These are phyloP conservation scores for Xestia sexstrigata DNA, from an alignment of 2,888 invertebrate species.

Conservation along the genomic window DNA sequence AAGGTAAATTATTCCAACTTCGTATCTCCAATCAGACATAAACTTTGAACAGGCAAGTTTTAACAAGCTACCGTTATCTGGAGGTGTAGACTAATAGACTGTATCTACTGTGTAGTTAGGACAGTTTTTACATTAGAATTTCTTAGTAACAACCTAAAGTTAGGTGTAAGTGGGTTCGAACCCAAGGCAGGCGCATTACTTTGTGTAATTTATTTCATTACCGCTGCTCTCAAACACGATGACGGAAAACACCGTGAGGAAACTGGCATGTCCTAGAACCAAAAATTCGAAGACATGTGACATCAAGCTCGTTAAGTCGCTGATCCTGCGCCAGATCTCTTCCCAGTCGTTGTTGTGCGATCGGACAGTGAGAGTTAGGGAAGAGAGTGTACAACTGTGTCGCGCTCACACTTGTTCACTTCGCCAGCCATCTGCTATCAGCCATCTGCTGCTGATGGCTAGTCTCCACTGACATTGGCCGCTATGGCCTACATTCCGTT, in stretches of 20 bases:
- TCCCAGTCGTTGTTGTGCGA: too few species aligned
- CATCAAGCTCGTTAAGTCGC: too few species aligned
- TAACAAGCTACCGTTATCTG: conserved; percentile 55
- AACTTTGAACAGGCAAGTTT: conserved; percentile 58
- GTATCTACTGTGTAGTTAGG: background rate
- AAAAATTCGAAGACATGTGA: too few species aligned
- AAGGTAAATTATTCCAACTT: conserved; percentile 58
- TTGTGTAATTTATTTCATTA: too few species aligned
- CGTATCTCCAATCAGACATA: conserved; percentile 55
- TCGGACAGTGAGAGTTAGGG: background rate
- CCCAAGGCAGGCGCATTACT: too few species aligned
- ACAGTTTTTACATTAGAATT: background rate
- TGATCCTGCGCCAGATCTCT: too few species aligned
- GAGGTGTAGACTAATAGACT: conserved; percentile 1
- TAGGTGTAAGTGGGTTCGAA: too few species aligned
- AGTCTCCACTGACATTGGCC: background rate
- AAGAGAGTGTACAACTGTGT: background rate
- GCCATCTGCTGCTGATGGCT: background rate
- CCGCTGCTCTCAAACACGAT: too few species aligned
- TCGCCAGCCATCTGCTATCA: too few species aligned
- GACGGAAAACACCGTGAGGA: too few species aligned
- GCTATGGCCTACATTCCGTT: background rate
- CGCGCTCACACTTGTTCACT: background rate
- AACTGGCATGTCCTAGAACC: too few species aligned
- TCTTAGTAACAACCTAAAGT: too few species aligned